phyloP scores from a whole-genome alignment of 2,888 invertebrate species.

The Chloroclysta siterata region DNA sequence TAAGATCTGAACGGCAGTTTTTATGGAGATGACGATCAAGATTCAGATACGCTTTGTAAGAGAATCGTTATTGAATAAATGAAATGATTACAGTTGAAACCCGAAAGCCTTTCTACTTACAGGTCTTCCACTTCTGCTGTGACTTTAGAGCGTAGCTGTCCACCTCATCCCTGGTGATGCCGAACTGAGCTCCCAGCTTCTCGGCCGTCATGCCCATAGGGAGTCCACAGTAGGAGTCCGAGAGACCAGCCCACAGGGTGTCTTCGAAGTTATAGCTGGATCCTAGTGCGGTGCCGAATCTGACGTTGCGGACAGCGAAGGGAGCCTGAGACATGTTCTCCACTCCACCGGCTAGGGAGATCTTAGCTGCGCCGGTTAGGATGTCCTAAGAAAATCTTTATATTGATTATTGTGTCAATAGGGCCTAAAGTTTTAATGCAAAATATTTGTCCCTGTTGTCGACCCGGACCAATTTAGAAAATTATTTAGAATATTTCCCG shows the following conservation, averaged over 20 bases:
- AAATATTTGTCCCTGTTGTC: no score
- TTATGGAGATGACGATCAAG: no score
- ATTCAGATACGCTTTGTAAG: no score
- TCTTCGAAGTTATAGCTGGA: slow-evolving; percentile 92
- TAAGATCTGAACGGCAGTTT: no score
- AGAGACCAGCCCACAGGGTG: slow-evolving; percentile 92
- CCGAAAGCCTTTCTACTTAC: slow-evolving; percentile 70
- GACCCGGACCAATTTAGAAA: no score
- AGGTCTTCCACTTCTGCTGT: slow-evolving; percentile 94
- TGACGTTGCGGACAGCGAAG: slow-evolving; percentile 91
- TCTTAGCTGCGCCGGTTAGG: slow-evolving; percentile 91
- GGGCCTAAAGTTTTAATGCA: no score
- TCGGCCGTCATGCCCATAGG: slow-evolving; percentile 99
- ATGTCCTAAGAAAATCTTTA: slow-evolving; percentile 88
- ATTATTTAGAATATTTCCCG: no score
- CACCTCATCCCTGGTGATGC: slow-evolving; percentile 91
- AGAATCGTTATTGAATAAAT: no score
- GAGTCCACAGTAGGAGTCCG: slow-evolving; percentile 94
- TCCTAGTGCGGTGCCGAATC: slow-evolving; percentile 96
- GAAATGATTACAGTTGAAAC: no score
- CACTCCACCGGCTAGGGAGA: slow-evolving; percentile 95
- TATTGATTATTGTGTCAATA: background rate
- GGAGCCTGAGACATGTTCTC: slow-evolving; percentile 99
- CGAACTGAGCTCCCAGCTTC: slow-evolving; percentile 93
- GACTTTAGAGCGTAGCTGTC: slow-evolving; percentile 94